Conservation (phyloP, 2,888 invertebrate genomes). For the Actias luna region DNA sequence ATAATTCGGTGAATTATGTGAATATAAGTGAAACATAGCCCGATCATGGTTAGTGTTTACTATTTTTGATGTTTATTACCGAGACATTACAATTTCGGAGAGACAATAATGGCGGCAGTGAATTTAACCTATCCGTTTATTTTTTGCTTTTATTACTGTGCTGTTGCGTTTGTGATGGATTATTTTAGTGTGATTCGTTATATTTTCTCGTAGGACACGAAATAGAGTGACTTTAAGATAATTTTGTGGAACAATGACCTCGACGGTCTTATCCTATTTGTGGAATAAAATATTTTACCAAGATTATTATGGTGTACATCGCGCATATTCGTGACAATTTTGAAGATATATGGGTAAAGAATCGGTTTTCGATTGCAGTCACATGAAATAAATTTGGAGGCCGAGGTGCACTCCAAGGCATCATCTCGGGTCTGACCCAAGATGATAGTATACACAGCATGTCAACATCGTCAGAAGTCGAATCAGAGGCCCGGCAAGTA, state of each 20-base stretch:
- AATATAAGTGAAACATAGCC: slow-evolving; percentile 22
- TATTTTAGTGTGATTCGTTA: slow-evolving; percentile 56
- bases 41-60: slow-evolving; percentile 72
- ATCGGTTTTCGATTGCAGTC: slow-evolving; percentile 78
- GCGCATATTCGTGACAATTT: slow-evolving; percentile 51
- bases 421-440: slow-evolving; percentile 80
- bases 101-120: slow-evolving; percentile 81
- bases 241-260: slow-evolving; percentile 76
- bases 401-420: slow-evolving; percentile 71
- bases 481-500: slow-evolving; percentile 79
- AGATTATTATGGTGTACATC: slow-evolving; percentile 65
- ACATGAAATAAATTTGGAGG: slow-evolving; percentile 74
- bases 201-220: slow-evolving; percentile 64
- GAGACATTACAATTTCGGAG: slow-evolving; percentile 78
- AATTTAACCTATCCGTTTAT: slow-evolving; percentile 75
- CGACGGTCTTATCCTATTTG: slow-evolving; percentile 71
- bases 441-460: slow-evolving; percentile 80
- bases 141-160: slow-evolving; percentile 50
- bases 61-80: slow-evolving; percentile 75
- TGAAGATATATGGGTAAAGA: slow-evolving; percentile 67
- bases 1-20: neutral
- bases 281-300: slow-evolving; percentile 75
- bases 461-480: slow-evolving; percentile 79
- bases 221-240: slow-evolving; percentile 63
- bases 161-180: slow-evolving; percentile 38